phyloP scores from a whole-genome alignment of 2,113 vertebrate species.

The Jacana jacana region DNA sequence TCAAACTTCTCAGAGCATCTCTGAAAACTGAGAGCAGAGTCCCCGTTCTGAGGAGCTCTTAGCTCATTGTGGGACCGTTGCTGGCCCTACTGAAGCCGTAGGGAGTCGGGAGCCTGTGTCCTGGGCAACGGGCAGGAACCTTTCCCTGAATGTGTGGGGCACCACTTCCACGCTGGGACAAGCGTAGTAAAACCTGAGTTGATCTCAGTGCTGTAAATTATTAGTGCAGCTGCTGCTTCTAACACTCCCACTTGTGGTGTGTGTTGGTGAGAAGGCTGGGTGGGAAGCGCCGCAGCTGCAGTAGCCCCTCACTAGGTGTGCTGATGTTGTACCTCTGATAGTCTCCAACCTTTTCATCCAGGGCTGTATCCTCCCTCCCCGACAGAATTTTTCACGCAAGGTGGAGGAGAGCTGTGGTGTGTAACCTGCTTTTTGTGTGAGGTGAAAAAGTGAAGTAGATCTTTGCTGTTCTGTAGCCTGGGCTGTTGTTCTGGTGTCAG shows the following conservation, averaged over 20 bases:
- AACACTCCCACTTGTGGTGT: background rate
- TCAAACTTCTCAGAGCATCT: background rate
- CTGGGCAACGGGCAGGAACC: background rate
- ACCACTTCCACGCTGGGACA: background rate
- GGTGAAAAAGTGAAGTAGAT: background rate
- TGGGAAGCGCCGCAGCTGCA: background rate
- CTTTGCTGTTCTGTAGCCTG: background rate
- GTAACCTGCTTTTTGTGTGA: background rate
- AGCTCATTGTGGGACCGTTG: fast-evolving
- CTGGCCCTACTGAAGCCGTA: background rate
- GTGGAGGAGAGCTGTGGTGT: background rate
- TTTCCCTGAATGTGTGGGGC: background rate
- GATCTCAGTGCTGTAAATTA: background rate
- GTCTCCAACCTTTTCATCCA: background rate
- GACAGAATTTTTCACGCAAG: background rate
- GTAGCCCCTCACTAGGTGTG: background rate
- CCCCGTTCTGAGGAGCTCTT: background rate
- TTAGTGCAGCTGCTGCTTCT: background rate
- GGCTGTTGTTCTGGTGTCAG: background rate
- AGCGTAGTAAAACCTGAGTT: background rate
- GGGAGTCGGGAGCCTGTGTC: background rate
- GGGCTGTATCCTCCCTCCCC: background rate
- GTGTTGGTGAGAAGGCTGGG: background rate
- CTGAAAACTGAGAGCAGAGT: background rate
- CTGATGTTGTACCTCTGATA: background rate